A percentile compares a stretch with the other conserved stretches of the same genome.
Evolutionary conservation across 2,797 vertebrate species (phyloP).

Genomic region (Leptodactylus fallax): DNA sequence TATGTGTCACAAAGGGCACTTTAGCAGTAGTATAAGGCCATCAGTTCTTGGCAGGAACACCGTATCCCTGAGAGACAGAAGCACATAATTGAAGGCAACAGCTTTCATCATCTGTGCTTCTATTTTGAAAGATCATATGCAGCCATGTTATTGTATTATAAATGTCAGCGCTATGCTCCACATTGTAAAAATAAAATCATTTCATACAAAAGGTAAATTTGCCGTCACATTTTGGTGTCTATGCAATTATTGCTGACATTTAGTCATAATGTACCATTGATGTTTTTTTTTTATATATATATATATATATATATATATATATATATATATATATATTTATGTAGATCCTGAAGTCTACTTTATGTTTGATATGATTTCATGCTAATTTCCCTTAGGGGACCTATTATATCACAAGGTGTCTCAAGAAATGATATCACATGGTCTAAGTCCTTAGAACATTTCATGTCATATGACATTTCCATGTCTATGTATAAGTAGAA

Average conservation of each 20-base stretch:
- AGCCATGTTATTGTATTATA: slow-evolving; percentile 15
- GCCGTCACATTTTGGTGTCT: not conserved
- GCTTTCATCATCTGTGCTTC: slow-evolving; percentile 38
- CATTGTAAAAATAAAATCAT: not conserved
- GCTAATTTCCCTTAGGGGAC: too few species aligned
- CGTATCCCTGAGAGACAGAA: slow-evolving; percentile 28
- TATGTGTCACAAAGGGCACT: slow-evolving; percentile 34
- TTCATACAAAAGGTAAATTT: not conserved
- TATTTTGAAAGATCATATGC: slow-evolving; percentile 35
- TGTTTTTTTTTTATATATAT: not conserved
- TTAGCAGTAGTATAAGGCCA: slow-evolving; percentile 19
- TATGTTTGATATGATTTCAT: too few species aligned
- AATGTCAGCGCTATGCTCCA: slow-evolving; percentile 20
- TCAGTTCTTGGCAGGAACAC: slow-evolving; percentile 41
- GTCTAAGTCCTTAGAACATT: too few species aligned
- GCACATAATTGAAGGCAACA: slow-evolving; percentile 17
- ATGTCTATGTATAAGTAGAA: too few species aligned
- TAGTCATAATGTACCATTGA: not conserved
- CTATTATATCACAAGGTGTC: too few species aligned
- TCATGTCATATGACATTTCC: too few species aligned
- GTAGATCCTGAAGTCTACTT: too few species aligned
- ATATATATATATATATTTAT: too few species aligned
- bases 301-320: too few species aligned
- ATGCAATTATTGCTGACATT: not conserved
- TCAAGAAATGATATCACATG: too few species aligned